Conservation (phyloP, 2,797 vertebrate species). For the Rhadinocentrus ornatus region DNA sequence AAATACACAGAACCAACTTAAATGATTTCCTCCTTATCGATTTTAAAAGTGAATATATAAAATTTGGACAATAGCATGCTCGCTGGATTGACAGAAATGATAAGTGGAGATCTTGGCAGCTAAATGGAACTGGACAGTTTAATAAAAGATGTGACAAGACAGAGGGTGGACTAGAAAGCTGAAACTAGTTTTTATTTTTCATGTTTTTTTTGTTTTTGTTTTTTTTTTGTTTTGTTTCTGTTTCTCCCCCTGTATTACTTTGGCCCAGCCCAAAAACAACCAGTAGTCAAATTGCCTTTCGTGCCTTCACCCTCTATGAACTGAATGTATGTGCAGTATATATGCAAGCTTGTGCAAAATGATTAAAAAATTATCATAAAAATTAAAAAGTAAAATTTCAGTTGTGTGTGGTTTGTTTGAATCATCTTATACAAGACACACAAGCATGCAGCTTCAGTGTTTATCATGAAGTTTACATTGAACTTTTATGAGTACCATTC, state of each 20-base stretch:
- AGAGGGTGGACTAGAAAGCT: slow-evolving; percentile 72
- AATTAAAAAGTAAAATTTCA: slow-evolving; percentile 60
- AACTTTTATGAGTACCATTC: neutral
- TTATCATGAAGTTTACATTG: no score
- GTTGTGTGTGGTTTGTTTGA: slow-evolving; percentile 36
- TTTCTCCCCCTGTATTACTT: slow-evolving; percentile 88
- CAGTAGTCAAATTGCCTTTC: slow-evolving; percentile 98
- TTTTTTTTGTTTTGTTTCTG: slow-evolving; percentile 87
- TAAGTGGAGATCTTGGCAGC: slow-evolving; percentile 90
- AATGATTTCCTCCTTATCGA: slow-evolving; percentile 82
- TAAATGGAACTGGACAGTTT: slow-evolving; percentile 82
- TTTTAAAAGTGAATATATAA: slow-evolving; percentile 67
- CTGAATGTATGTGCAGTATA: slow-evolving; percentile 99
- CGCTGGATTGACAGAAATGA: slow-evolving; percentile 64
- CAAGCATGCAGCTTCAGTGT: neutral
- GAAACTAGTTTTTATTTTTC: slow-evolving; percentile 89
- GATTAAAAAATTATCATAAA: slow-evolving; percentile 87
- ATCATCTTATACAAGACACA: neutral
- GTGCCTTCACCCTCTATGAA: slow-evolving; percentile 99
- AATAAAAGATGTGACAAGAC: slow-evolving; percentile 60
- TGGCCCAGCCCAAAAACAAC: slow-evolving; percentile 93
- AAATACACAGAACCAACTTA: slow-evolving; percentile 87
- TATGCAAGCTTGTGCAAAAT: slow-evolving; percentile 99
- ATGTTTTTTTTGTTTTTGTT: slow-evolving; percentile 79
- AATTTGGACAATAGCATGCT: slow-evolving; percentile 23